Percentiles rank a stretch among this genome's conserved stretches.
Conservation (phyloP, 2,113 vertebrate species). For the Cynocephalus volans region DNA sequence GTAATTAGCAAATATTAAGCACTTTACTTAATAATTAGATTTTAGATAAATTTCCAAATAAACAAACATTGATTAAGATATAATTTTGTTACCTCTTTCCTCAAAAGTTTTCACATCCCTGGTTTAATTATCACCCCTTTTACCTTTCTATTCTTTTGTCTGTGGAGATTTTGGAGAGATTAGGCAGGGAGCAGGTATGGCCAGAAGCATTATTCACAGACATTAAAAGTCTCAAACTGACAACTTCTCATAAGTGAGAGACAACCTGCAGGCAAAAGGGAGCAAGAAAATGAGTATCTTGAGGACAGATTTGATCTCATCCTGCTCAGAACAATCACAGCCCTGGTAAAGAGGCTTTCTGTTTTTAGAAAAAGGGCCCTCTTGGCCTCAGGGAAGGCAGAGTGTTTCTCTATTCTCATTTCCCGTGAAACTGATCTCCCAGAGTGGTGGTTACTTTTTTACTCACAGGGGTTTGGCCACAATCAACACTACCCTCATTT, state of each 20-base stretch:
- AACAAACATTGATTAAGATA: too few species aligned
- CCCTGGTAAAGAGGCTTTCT: background rate
- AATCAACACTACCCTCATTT: too few species aligned
- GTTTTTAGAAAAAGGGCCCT: background rate
- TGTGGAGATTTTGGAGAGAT: background rate
- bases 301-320: background rate
- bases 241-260: background rate
- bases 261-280: background rate
- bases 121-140: background rate
- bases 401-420: background rate
- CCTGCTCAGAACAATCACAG: background rate
- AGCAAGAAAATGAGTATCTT: background rate
- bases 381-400: background rate
- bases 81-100: too few species aligned
- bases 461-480: background rate
- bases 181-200: background rate
- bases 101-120: background rate
- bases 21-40: too few species aligned
- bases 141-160: background rate
- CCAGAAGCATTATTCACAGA: background rate
- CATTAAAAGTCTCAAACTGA: background rate
- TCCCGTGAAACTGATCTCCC: background rate
- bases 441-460: background rate
- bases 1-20: too few species aligned
- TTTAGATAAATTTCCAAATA: too few species aligned